Conservation (phyloP, 2,888 invertebrate genomes). For the Pollenia griseotomentosa region DNA sequence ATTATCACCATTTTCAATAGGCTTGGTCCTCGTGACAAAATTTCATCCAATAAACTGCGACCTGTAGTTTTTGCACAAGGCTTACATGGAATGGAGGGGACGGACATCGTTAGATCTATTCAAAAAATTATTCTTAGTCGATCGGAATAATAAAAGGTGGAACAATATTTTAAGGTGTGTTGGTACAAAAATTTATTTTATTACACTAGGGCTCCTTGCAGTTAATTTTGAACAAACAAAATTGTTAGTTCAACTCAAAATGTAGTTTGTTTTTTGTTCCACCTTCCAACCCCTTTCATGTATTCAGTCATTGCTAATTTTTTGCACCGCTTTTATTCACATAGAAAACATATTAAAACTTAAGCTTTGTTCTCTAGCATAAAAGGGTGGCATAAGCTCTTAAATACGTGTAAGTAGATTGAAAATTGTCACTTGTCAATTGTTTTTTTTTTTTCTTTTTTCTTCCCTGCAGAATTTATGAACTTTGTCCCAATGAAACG, state of each 20-base stretch:
- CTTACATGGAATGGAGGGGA: too few relatives aligned
- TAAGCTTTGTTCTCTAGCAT: conserved; percentile 66
- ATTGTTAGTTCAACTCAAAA: neutral
- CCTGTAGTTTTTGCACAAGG: too few relatives aligned
- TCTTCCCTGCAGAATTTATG: conserved; percentile 80
- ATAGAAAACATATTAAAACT: conserved; percentile 66
- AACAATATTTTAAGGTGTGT: too few relatives aligned
- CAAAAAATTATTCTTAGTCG: too few relatives aligned
- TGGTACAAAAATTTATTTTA: too few relatives aligned
- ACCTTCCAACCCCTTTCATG: neutral
- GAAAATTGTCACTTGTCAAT: conserved; percentile 68
- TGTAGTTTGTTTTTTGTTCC: neutral
- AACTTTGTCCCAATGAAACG: conserved; percentile 82
- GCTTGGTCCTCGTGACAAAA: too few relatives aligned
- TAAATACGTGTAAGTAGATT: conserved; percentile 70
- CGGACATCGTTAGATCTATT: too few relatives aligned
- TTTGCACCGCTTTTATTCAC: conserved; percentile 31
- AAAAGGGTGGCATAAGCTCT: conserved; percentile 70
- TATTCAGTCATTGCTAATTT: neutral
- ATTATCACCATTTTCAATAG: too few relatives aligned
- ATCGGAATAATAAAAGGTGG: too few relatives aligned
- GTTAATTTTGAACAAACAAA: conserved; percentile 3
- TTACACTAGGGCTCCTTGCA: too few relatives aligned
- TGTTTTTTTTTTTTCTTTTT: conserved; percentile 49
- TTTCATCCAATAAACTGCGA: too few relatives aligned